Conservation (phyloP, 1,140 invertebrate genomes). For the Cotesia glomerata region DNA sequence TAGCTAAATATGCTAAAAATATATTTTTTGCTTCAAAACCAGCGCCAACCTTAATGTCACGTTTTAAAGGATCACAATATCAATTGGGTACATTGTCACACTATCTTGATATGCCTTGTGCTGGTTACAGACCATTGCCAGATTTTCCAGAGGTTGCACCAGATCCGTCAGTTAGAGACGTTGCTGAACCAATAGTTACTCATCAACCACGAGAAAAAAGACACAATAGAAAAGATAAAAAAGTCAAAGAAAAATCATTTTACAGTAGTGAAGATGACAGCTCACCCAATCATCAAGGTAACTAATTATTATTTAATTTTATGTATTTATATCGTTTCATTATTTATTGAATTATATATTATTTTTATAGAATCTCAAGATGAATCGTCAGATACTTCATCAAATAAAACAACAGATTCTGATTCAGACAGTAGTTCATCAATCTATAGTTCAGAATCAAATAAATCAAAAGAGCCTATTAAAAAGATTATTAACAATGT, state of each 20-base stretch:
- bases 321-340: too few species aligned
- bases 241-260: slow-evolving; percentile 50
- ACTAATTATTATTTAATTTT: slow-evolving; percentile 16
- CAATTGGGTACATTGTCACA: slow-evolving; percentile 96
- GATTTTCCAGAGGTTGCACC: slow-evolving; percentile 80
- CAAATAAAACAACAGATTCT: slow-evolving; percentile 46
- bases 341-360: not conserved
- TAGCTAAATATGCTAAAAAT: slow-evolving; percentile 77
- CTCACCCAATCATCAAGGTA: slow-evolving; percentile 41
- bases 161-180: slow-evolving; percentile 80
- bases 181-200: slow-evolving; percentile 64
- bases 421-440: slow-evolving; percentile 46
- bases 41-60: slow-evolving; percentile 80
- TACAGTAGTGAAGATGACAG: slow-evolving; percentile 55
- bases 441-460: slow-evolving; percentile 48
- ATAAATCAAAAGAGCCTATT: slow-evolving; percentile 47
- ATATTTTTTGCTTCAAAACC: slow-evolving; percentile 94
- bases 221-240: slow-evolving; percentile 51
- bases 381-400: slow-evolving; percentile 47
- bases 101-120: slow-evolving; percentile 84
- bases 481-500: slow-evolving; percentile 39
- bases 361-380: slow-evolving; percentile 49
- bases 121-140: slow-evolving; percentile 89
- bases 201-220: slow-evolving; percentile 36
- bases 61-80: slow-evolving; percentile 73